Base-by-base conservation (phyloP, 2,797 vertebrate species). In the Naso thynnoides region DNA sequence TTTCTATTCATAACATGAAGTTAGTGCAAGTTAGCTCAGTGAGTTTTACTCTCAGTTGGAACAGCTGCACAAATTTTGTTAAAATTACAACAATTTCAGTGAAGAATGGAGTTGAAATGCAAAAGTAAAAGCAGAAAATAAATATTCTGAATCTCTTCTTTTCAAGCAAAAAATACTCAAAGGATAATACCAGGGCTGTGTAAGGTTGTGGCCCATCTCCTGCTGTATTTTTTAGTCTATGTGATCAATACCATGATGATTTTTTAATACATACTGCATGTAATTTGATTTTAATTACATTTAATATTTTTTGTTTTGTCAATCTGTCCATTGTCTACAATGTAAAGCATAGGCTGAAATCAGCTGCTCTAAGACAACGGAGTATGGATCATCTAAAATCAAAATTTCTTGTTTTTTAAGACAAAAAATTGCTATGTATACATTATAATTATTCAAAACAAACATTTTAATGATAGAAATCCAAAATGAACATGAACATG, bases 161-260 rank as follows among this genome's bases (percentile, higher is more conserved):
- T 55, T 62, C 45, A 48, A 18, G 41, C 24, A 5, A 71, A 41
- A 57, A 85, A 79, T 45, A 62, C 3, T 52, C 42, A 31, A 79
- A 81, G 33, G 26, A 82, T 72, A 70, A 88, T 76, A 75, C 81
- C 84, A 78, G 85, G 82, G 64, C 59, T 53, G 29, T 18, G 27
- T 52, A 60, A 38, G 53, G 4, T 45, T 50, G 27, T 16, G 48
- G 24, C 24, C 11, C 16, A 31, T 81, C 27, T 56, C 52, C 33
- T 19, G 16, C 8, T 62, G 2, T 42, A 47, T 18, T 38, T 33
- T 53, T 13, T 38, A 14, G 16, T 45, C 18, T 14, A n/a, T 11
- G 50, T 8, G 8, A 38, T 52, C 29, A 42, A 0, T 0, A 48
- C 57, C 29, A 21, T 24, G 4, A 60, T 49, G 15, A 38, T 57